Base-by-base conservation (phyloP, 1,140 invertebrate genomes). In the Trinorchestia longiramus region DNA sequence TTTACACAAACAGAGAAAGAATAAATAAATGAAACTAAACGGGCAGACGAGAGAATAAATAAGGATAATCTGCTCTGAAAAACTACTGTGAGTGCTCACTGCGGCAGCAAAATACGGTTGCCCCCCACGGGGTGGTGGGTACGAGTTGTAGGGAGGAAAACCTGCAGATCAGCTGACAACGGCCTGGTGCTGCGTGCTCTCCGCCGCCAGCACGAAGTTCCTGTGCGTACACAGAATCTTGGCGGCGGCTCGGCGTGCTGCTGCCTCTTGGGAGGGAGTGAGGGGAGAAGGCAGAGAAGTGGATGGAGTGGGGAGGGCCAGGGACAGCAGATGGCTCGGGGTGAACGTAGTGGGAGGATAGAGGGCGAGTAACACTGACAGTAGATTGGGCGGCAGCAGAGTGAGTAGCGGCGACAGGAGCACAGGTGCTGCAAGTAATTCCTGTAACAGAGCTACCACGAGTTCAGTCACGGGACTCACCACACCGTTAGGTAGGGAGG, bases 401-500 rank as follows among this genome's bases (percentile, higher is more conserved):
- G 96, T 96, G 40, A 96, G 96, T 43, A 96, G 96, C 92, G 92
- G 91, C 95, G 96, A 95, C 96, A 96, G 44, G 88, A 96, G 77
- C 96, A 95, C n/a, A 95, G 96, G 43, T 77, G 96, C 96, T 53
- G 96, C 96, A 43, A 96, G 95, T 6, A 96, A 44, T 43, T 96
- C 96, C 42, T 96, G 96, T 6, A 96, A 45, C 42, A 96, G 96
- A 57, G 96, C 95, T 44, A 96, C 96, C 41, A 96, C 96, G 45
- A 96, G 95, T 44, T 96, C 95, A 19, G 95, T 96, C n/a, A 96
- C 96, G 40, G 96, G 96, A 95, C 96, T 96, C 23, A 96, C 96
- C 28, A 96, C 96, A 87, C 95, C 96, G 91, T 96, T 96, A 43
- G 92, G 92, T 0, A 94, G 41, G 19, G 92, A 43, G 17, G 19